Evolutionary conservation across 2,888 invertebrate genomes (phyloP).

Genomic region (Pandemis cinnamomeana): DNA sequence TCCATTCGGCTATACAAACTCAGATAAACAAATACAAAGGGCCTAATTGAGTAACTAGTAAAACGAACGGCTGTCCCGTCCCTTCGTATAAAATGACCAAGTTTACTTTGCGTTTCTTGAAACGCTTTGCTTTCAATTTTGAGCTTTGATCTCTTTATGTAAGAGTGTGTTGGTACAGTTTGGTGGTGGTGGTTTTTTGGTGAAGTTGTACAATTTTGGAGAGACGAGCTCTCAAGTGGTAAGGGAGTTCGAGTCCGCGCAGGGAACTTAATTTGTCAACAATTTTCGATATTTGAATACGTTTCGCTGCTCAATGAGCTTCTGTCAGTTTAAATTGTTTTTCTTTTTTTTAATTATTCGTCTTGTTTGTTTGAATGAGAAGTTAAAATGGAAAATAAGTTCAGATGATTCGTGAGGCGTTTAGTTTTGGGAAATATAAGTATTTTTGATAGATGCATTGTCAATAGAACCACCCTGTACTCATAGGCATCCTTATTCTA

Average conservation of each 20-base stretch:
- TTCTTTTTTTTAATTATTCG: conserved; percentile 73
- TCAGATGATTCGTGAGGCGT: conserved; percentile 49
- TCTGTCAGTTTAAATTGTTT: conserved; percentile 82
- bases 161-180: conserved; percentile 42
- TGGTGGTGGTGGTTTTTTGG: conserved; percentile 45
- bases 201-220: conserved; percentile 73
- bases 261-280: conserved; percentile 85
- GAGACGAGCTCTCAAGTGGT: conserved; percentile 79
- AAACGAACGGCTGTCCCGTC: conserved; percentile 81
- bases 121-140: conserved; percentile 46
- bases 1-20: conserved; percentile 78
- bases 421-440: conserved; percentile 7
- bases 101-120: conserved; percentile 46
- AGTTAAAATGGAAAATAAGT: conserved; percentile 43
- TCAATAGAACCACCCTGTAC: no score
- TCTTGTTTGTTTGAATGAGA: conserved; percentile 52
- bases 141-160: conserved; percentile 47
- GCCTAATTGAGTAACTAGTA: conserved; percentile 86
- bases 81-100: conserved; percentile 70
- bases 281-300: conserved; percentile 85
- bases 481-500: no score
- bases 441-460: no score
- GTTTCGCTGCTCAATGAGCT: conserved; percentile 82
- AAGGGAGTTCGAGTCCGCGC: conserved; percentile 76
- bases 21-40: conserved; percentile 85